Conservation (phyloP, 1,140 invertebrate species). For the Drosophila persimilis region DNA sequence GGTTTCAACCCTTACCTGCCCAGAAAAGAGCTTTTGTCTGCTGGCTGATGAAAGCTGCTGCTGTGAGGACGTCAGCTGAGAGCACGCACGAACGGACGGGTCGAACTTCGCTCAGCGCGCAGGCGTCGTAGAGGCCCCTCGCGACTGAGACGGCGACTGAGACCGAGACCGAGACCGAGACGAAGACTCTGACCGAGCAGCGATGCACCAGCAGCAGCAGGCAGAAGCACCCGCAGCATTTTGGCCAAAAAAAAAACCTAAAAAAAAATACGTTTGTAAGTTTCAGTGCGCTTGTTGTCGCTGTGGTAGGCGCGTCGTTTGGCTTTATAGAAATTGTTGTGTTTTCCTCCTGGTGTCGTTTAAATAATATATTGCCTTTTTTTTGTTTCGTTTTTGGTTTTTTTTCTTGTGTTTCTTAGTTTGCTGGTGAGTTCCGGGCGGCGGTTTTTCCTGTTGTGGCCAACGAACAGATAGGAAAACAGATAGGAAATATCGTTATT, state of each 20-base stretch:
- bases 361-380: slow-evolving; percentile 5
- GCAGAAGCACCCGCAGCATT: slow-evolving; percentile 11
- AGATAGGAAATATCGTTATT: too few species aligned
- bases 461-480: too few species aligned
- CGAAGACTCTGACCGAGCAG: slow-evolving; percentile 3
- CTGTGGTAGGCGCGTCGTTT: slow-evolving; percentile 66
- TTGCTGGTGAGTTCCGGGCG: too few species aligned
- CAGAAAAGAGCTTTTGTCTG: too few species aligned
- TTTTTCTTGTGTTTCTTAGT: too few species aligned
- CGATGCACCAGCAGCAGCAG: slow-evolving; percentile 19
- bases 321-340: slow-evolving; percentile 8
- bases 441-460: too few species aligned
- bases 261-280: slow-evolving; percentile 37
- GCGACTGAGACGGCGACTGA: slow-evolving; percentile 9
- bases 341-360: slow-evolving; percentile 13
- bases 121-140: slow-evolving; percentile 8
- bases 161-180: slow-evolving; percentile 21
- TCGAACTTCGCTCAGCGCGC: slow-evolving; percentile 20
- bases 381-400: neutral
- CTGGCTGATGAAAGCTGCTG: too few species aligned
- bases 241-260: slow-evolving; percentile 11
- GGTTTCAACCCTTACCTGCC: too few species aligned
- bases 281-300: slow-evolving; percentile 74
- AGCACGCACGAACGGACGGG: slow-evolving; percentile 11
- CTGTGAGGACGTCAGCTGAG: too few species aligned